Base-by-base conservation (phyloP, 2,113 vertebrate species). In the Crotalus tigris region DNA sequence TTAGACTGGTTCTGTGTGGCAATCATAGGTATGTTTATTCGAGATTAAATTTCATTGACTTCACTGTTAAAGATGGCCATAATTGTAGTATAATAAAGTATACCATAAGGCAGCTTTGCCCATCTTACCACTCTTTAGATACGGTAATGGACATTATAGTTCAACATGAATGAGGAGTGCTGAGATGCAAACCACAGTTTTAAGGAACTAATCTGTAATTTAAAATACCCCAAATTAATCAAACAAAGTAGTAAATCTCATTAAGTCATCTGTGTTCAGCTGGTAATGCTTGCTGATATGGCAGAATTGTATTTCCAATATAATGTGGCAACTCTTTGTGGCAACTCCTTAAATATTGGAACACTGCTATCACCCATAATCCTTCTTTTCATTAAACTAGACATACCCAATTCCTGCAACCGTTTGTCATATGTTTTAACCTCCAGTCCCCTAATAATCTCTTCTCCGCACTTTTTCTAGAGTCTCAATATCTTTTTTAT, bases 171-270 rank as follows among this genome's bases (percentile, higher is more conserved):
- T 33, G 13, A 33, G n/a, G n/a, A 33, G 5, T 75, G n/a, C 64
- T 75, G 13, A 69, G 64, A 75, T 33, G n/a, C 13, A 17, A 75
- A 75, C 64, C 13, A 75, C 13, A 75, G n/a, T 33, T 5, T 91
- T 57, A 85, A 59, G 87, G 54, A 93, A 81, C 15, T 53, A 51
- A 87, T 91, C 90, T 39, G 33, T 87, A 91, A 89, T 54, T 92
- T 75, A 59, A 93, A 75, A 54, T 90, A 33, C 91, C 29, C 92
- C 86, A 4, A 44, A 91, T 81, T 64, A 93, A 89, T 89, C 90
- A 93, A 69, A 86, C 61, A 53, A 81, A 17, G 7, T 88, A 3
- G 23, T 44, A 54, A 13, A 92, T 86, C 87, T 88, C 13, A 85
- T 64, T 86, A 39, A 26, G 21, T 3, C 93, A 91, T 29, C 81